Conservation (phyloP, 2,888 invertebrate genomes). For the Drosophila rellima region DNA sequence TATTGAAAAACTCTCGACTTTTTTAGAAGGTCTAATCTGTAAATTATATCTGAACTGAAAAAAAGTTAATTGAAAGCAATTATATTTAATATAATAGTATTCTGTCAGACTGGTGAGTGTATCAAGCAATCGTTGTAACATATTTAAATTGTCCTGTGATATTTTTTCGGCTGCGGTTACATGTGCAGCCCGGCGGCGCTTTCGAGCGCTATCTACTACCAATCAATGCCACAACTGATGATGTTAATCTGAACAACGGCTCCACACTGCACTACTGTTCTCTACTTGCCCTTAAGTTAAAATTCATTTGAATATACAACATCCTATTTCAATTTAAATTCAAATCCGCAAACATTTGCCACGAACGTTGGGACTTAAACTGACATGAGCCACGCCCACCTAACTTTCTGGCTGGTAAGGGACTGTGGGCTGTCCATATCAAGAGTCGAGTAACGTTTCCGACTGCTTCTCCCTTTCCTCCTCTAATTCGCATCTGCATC, state of each 20-base stretch:
- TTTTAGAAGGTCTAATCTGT: too few relatives aligned
- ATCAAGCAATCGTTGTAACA: conserved; percentile 1
- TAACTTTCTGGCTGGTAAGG: conserved; percentile 24
- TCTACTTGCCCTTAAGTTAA: conserved; percentile 82
- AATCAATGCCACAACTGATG: conserved; percentile 84
- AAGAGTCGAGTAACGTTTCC: conserved; percentile 47
- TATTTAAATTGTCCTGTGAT: conserved; percentile 8
- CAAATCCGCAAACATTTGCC: conserved; percentile 83
- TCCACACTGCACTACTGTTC: conserved; percentile 26
- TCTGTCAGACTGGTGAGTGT: conserved; percentile 4
- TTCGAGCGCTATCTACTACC: conserved; percentile 78
- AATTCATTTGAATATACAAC: conserved; percentile 84
- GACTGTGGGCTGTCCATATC: conserved; percentile 52
- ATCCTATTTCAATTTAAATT: conserved; percentile 85
- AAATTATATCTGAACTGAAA: too few relatives aligned
- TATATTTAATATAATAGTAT: neutral
- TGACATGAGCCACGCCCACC: conserved; percentile 71
- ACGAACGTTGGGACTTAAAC: conserved; percentile 64
- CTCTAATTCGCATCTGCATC: conserved; percentile 18
- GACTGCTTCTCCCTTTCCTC: conserved; percentile 8
- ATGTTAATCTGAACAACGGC: conserved; percentile 80
- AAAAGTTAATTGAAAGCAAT: too few relatives aligned
- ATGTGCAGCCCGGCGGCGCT: conserved; percentile 62
- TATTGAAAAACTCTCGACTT: neutral
- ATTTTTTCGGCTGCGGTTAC: conserved; percentile 61